A percentile compares a stretch with the other conserved stretches of the same genome.
Evolutionary conservation across 2,113 vertebrate genomes (phyloP).

Genomic region (Turnix velox): DNA sequence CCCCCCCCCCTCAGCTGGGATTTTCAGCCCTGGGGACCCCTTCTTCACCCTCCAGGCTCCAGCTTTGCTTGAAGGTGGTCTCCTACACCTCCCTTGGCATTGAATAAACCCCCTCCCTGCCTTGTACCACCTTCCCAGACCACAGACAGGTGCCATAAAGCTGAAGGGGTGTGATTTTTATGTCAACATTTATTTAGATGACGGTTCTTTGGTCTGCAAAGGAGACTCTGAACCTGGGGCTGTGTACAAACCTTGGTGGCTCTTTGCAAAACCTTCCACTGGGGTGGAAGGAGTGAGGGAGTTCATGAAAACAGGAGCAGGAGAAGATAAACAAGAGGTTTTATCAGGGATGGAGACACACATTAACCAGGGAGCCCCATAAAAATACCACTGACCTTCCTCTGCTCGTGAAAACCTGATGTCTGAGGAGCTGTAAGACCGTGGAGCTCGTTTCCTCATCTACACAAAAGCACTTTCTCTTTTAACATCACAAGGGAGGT

Average conservation of each 20-base stretch:
- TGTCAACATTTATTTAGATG: conserved; percentile 5
- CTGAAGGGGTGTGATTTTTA: background rate
- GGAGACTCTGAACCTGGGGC: background rate
- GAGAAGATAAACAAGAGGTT: background rate
- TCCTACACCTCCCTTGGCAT: background rate
- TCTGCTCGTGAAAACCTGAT: background rate
- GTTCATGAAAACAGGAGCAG: background rate
- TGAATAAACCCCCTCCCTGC: rapidly evolving
- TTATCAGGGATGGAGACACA: background rate
- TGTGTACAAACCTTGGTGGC: rapidly evolving
- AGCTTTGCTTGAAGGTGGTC: too few species aligned
- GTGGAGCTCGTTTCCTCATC: rapidly evolving
- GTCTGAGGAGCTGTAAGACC: background rate
- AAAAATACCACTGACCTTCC: background rate
- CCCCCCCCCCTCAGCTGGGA: background rate
- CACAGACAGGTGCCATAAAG: background rate
- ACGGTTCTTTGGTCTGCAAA: background rate
- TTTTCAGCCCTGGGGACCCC: background rate
- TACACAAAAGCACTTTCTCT: background rate
- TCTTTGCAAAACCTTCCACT: background rate
- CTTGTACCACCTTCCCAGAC: background rate
- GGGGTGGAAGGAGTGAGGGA: background rate
- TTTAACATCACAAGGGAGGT: background rate
- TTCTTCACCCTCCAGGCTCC: background rate
- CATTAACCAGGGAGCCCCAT: background rate